Evolutionary conservation across 2,888 invertebrate genomes (phyloP), one percentile per base, ranked within the genome.

Genomic region (Melangyna quadrimaculata): DNA sequence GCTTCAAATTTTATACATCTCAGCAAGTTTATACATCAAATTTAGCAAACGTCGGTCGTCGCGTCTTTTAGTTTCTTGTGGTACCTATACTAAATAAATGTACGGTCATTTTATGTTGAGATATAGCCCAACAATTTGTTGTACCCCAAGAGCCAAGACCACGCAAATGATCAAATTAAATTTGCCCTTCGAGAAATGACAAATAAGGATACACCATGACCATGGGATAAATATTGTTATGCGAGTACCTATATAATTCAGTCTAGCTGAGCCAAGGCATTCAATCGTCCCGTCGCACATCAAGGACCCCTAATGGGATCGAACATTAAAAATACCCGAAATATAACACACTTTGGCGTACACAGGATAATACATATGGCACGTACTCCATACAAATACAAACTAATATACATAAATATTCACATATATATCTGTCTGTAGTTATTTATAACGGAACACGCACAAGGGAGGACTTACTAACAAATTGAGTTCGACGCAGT

Each of bases 401-500:
- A 22, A 40, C 59, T 17, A 24, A 53, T 22, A 17, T 2, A 40
- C 45, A 32, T 12, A 48, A 37, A 35, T n/a, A n/a, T n/a, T n/a
- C 63, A 67, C 17, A 10, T 22, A n/a, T 14, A 27, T n/a, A 10
- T 3, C 27, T 43, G 43, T n/a, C 40, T 17, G 2, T 17, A 7
- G 22, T 35, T 22, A 24, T 37, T 35, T 27, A 55, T 55, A 43
- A 35, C 19, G 10, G 14, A n/a, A 71, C 69, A 80, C 80, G 77
- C 84, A 80, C 69, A 40, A 48, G 72, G 35, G 61, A 53, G 70
- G 72, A 78, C 72, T 81, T 73, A 24, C 65, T 24, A 81, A 63
- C 80, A 86, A 86, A 86, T 86, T 86, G 80, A 78, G 81, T 86
- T 86, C 69, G 86, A 70, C 69, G 73, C 69, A 72, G 77, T 86